These are phyloP conservation scores for Dendroctonus valens DNA, from an alignment of 1,140 invertebrate genomes.

Conservation along the genomic window DNA sequence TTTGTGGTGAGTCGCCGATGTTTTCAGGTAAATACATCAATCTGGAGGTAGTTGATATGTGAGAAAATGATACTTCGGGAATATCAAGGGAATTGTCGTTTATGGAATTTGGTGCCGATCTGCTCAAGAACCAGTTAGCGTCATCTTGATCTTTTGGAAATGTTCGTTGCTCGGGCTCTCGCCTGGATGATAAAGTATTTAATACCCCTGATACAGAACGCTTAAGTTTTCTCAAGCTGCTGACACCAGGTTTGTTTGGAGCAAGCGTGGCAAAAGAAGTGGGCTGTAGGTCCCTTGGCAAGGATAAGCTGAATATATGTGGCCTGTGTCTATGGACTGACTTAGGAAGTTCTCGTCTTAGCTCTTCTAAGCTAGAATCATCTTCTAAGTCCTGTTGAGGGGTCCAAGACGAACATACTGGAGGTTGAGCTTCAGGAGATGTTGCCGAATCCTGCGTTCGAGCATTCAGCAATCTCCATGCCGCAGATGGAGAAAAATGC, in stretches of 20 bases:
- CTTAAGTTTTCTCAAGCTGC: conserved; percentile 66
- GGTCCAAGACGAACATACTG: conserved; percentile 59
- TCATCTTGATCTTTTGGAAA: conserved; percentile 52
- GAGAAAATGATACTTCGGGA: conserved; percentile 27
- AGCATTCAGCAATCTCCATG: conserved; percentile 70
- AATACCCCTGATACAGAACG: conserved; percentile 68
- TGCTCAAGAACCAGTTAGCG: conserved; percentile 71
- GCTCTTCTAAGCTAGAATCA: conserved; percentile 66
- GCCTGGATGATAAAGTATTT: conserved; percentile 45
- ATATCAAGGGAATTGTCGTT: conserved; percentile 54
- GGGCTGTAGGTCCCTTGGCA: conserved; percentile 64
- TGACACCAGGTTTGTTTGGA: conserved; percentile 54
- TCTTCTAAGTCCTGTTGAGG: conserved; percentile 75
- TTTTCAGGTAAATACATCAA: conserved; percentile 77
- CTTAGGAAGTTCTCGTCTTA: conserved; percentile 39
- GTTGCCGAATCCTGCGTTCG: conserved; percentile 75
- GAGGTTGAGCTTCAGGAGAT: conserved; percentile 56
- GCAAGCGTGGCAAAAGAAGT: conserved; percentile 39
- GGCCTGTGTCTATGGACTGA: conserved; percentile 45
- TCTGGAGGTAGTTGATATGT: conserved; percentile 54
- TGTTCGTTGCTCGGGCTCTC: conserved; percentile 38
- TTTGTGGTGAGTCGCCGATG: conserved; percentile 3
- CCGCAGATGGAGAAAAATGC: conserved; percentile 76
- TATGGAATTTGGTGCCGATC: conserved; percentile 74
- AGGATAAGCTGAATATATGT: conserved; percentile 70